Evolutionary conservation across 2,113 vertebrate species (phyloP), one percentile per base, ranked within the genome.

Genomic region (Percopsis transmontana): DNA sequence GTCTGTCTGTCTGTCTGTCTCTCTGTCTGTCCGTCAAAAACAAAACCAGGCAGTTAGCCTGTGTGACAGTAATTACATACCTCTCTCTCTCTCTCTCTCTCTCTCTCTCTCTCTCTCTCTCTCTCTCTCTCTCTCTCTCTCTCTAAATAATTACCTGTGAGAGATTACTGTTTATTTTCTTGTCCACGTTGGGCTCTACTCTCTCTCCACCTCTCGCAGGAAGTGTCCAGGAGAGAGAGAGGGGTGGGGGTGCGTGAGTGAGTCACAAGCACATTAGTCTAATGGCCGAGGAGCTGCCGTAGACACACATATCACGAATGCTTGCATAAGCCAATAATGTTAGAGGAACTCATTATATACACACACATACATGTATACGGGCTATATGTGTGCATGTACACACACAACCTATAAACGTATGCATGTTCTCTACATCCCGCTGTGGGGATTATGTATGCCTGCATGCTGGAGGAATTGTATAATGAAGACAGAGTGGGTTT

Each of bases 401-500:
- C 44, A 27, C 59, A 18, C 20, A 5, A 27, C 6, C 9, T 15
- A 27, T 19, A 55, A 14, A 33, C 27, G 8, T 33, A 33, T 6
- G 27, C 27, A 7, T 33, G 27, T 3, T 33, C 27, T 33, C 27
- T 33, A 33, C 8, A 7, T 2, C 16, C 16, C 60, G n/a, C n/a
- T n/a, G n/a, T n/a, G n/a, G n/a, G n/a, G n/a, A n/a, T n/a, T n/a
- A n/a, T n/a, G n/a, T n/a, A n/a, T n/a, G n/a, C n/a, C n/a, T n/a
- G n/a, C 1, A 1, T 51, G n/a, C 41, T 27, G 20, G 2, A 56
- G 52, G 47, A 4, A 62, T 21, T 52, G 5, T 52, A 12, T 38
- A 59, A 79, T 73, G 62, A 70, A 72, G 40, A 38, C 51, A n/a
- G n/a, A n/a, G n/a, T n/a, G 27, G 5, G 27, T 33, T 4, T 33